Base-by-base conservation (phyloP, 1,140 invertebrate genomes). In the Ephestia elutella region DNA sequence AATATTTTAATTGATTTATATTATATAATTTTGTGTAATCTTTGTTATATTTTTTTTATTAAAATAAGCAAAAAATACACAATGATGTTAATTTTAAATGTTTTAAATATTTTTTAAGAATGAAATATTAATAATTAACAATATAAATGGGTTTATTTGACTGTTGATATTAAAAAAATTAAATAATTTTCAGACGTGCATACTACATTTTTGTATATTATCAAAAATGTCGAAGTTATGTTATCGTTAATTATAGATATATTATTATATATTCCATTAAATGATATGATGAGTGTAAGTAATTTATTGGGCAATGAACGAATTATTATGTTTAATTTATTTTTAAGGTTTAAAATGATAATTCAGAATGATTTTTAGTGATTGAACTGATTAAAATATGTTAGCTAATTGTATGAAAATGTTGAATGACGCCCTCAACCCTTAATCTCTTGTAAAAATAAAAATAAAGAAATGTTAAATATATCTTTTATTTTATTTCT, bases 351-450 rank as follows among this genome's bases (percentile, higher is more conserved):
- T 53, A 60, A 49, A 51, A 20, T 53, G 25, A 61, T 56, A 61
- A 61, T 70, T 73, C 61, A 68, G 60, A 66, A 57, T 56, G 49
- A 63, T 56, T 69, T 35, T 63, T 64, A 66, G 57, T 50, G 60
- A 70, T 72, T 68, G 72, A 75, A 75, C 72, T 75, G 72, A 75
- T 75, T 35, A 35, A 5, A 10, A 35, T 9, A 11, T 30, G 9
- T 30, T 4, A 30, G 9, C 4, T 9, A 11, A 35, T 35, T 11
- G 32, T 30, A 4, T 35, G 32, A 9, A 35, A 30, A 30, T 5
- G 4, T 30, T 35, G 32, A 35, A 35, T 35, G 32, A 35, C 32
- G 32, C 32, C 32, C 32, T 9, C 32, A 10, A 5, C 32, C 8
- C 10, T 35, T 35, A 35, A 35, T 35, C 13, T 30, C 9, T 5